These are phyloP conservation scores for Gymnogyps californianus DNA, from an alignment of 2,113 vertebrate species.

Conservation along the genomic window DNA sequence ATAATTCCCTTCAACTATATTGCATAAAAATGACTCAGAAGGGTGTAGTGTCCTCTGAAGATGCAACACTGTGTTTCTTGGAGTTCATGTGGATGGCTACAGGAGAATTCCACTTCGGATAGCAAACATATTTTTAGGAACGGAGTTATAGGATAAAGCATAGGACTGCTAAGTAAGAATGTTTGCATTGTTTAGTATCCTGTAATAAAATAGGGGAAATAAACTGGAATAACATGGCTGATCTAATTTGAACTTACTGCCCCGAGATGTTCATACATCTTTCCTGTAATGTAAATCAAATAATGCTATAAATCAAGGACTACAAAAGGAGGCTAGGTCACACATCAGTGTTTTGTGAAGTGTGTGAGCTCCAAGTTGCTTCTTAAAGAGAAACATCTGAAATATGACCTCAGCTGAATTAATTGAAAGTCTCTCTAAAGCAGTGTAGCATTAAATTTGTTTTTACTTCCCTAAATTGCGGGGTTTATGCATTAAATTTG, in stretches of 20 bases:
- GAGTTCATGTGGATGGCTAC: neutral
- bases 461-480: neutral
- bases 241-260: neutral
- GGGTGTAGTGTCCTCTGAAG: neutral
- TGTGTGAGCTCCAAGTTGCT: neutral
- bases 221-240: neutral
- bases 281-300: neutral
- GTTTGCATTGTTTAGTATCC: neutral
- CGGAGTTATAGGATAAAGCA: neutral
- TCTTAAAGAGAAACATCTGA: neutral
- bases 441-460: neutral
- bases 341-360: neutral
- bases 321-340: neutral
- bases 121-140: neutral
- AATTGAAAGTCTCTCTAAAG: neutral
- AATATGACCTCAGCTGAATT: neutral
- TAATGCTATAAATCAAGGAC: neutral
- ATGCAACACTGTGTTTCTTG: neutral
- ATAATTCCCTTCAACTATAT: neutral
- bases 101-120: neutral
- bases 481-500: neutral
- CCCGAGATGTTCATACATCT: neutral
- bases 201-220: neutral
- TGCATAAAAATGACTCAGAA: slow-evolving; percentile 35
- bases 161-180: neutral